These are phyloP conservation scores for Xyrauchen texanus DNA, from an alignment of 2,113 vertebrate species.

Conservation along the genomic window DNA sequence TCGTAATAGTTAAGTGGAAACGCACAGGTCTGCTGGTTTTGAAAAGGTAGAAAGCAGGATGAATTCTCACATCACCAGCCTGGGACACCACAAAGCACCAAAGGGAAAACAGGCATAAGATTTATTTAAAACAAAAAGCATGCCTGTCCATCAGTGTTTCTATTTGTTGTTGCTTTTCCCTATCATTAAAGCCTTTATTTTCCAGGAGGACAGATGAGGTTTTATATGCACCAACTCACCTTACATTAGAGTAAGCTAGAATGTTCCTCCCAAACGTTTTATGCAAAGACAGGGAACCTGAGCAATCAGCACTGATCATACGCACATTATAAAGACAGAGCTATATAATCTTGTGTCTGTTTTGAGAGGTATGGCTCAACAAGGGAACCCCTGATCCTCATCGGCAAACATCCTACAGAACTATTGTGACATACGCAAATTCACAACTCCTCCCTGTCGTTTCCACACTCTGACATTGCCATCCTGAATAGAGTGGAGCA, in stretches of 20 bases:
- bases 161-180: constrained; percentile 20
- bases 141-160: constrained; percentile 47
- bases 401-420: not conserved
- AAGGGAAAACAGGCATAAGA: constrained; percentile 49
- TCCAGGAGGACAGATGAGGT: constrained; percentile 42
- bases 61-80: constrained; percentile 54
- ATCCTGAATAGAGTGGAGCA: constrained; percentile 12
- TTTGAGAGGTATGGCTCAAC: constrained; percentile 45
- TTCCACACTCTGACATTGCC: not conserved
- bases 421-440: not conserved
- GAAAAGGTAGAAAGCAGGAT: too few relatives aligned
- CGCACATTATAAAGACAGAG: constrained; percentile 32
- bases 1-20: not conserved
- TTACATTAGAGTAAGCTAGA: constrained; percentile 46
- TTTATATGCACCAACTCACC: constrained; percentile 9
- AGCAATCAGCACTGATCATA: constrained; percentile 56
- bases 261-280: constrained; percentile 51
- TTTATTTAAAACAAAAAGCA: constrained; percentile 48
- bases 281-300: constrained; percentile 62
- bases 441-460: too few relatives aligned
- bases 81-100: constrained; percentile 63
- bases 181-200: constrained; percentile 18
- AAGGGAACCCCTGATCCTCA: constrained; percentile 22
- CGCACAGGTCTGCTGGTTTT: constrained; percentile 45
- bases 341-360: not conserved